phyloP scores from a whole-genome alignment of 2,113 vertebrate species.

The Cavia porcellus region DNA sequence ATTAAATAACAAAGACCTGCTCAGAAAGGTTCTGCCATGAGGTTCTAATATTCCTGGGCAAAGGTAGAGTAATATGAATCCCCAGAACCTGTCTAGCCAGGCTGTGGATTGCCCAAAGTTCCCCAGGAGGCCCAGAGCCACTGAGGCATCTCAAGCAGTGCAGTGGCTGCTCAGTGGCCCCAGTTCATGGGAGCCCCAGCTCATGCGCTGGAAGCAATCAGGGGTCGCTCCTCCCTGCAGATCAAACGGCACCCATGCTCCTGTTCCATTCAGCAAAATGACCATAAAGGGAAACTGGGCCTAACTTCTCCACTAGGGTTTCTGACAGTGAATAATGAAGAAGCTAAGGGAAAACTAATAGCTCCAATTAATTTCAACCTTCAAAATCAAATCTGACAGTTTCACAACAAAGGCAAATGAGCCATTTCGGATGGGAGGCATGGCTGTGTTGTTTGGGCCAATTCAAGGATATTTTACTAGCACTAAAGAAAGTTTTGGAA shows the following conservation, averaged over 20 bases:
- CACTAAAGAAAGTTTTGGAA: background rate
- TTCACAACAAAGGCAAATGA: conserved; percentile 43
- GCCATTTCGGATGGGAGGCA: background rate
- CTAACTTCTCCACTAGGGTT: background rate
- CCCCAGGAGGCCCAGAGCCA: background rate
- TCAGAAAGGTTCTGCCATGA: background rate
- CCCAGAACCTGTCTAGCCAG: background rate
- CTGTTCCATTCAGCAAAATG: conserved; percentile 48
- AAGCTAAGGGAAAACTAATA: conserved; percentile 41
- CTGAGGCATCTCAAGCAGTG: background rate
- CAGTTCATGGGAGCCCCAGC: background rate
- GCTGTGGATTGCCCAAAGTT: background rate
- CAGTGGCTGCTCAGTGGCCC: background rate
- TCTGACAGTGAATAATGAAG: conserved; percentile 60
- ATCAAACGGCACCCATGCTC: conserved; percentile 1
- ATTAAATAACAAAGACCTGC: background rate
- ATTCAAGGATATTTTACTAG: background rate
- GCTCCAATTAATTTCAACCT: conserved; percentile 30
- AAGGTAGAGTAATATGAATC: background rate
- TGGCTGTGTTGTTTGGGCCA: background rate
- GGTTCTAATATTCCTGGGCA: conserved; percentile 37
- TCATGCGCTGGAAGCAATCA: background rate
- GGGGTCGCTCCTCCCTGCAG: background rate
- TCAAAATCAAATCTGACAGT: conserved; percentile 37
- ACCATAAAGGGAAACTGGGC: conserved; percentile 48